Percentiles rank a stretch among this genome's conserved stretches.
Conservation (phyloP, 2,888 invertebrate species). For the Bedellia somnulentella region DNA sequence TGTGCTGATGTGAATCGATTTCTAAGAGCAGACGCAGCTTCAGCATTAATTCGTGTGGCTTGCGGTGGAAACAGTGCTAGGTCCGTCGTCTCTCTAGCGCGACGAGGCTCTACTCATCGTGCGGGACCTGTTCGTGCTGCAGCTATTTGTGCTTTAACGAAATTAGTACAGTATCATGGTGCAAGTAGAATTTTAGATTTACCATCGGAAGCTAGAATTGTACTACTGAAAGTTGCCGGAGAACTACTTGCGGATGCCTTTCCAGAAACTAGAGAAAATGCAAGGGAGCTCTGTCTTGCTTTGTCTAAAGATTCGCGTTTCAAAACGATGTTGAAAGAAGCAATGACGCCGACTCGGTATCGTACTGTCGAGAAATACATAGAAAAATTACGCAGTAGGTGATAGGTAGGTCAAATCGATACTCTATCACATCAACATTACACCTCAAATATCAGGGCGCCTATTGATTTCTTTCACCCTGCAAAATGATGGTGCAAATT, state of each 20-base stretch:
- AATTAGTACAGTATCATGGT: slow-evolving; percentile 73
- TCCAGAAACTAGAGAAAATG: slow-evolving; percentile 80
- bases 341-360: slow-evolving; percentile 76
- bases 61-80: slow-evolving; percentile 72
- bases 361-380: slow-evolving; percentile 84
- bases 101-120: slow-evolving; percentile 77
- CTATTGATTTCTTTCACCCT: too few relatives aligned
- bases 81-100: slow-evolving; percentile 66
- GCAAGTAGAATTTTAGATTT: slow-evolving; percentile 71
- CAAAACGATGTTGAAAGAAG: slow-evolving; percentile 73
- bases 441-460: slow-evolving; percentile 15
- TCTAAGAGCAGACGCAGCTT: slow-evolving; percentile 84
- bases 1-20: slow-evolving; percentile 94
- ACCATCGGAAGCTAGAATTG: slow-evolving; percentile 76
- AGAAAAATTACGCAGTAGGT: slow-evolving; percentile 49
- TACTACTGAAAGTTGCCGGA: slow-evolving; percentile 77
- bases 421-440: too few relatives aligned
- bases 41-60: slow-evolving; percentile 80
- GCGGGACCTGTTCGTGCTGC: slow-evolving; percentile 86
- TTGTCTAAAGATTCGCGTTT: slow-evolving; percentile 76
- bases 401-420: slow-evolving; percentile 6
- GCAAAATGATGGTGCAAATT: too few relatives aligned
- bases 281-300: slow-evolving; percentile 74
- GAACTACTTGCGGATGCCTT: slow-evolving; percentile 85
- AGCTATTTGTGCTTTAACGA: slow-evolving; percentile 75